Evolutionary conservation across 2,888 invertebrate genomes (phyloP), one percentile per base, ranked within the genome.

Genomic region (Napeogenes sylphis): DNA sequence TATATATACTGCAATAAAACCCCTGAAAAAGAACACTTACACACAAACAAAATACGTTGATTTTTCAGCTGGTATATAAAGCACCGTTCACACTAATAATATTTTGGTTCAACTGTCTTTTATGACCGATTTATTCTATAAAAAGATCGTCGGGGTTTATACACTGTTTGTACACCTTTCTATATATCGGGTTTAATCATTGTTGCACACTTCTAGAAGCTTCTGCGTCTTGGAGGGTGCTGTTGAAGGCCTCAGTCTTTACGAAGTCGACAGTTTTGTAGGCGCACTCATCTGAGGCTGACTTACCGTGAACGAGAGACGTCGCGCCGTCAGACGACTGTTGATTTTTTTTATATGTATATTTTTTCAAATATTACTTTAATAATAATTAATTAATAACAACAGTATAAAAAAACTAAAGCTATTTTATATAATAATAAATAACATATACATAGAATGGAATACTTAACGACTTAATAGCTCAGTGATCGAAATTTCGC

Each of bases 201-300:
- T 76, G 73, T 30, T 77, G 80, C 58, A 68, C 76, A 56, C 71
- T 80, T 42, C 95, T 85, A 45, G 93, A 93, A 67, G 93, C 94
- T 78, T 95, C 96, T 0, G 95, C 94, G 76, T 95, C 94, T 78
- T 95, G 94, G 59, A 95, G 92, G 46, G 96, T 97, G 65, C 95
- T 94, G 83, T 96, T 97, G 78, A 98, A 96, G 5, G 98, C 98
- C 80, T 97, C 95, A 0, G 98, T 98, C 91, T 97, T 98, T 59
- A 97, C 90, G 88, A 98, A 98, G 87, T 98, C 98, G 0, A 98
- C 97, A 2, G 95, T 96, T 82, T 97, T 97, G 84, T 98, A 98
- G 8, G 96, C 96, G 0, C 95, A 78, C 46, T 86, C 86, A 0
- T 73, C 78, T 0, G 77, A 73, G 0, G 85, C 57, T 0, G 85